A percentile compares a stretch with the other conserved stretches of the same genome.
Evolutionary conservation across 2,797 vertebrate species (phyloP).

Genomic region (Tadarida brasiliensis): DNA sequence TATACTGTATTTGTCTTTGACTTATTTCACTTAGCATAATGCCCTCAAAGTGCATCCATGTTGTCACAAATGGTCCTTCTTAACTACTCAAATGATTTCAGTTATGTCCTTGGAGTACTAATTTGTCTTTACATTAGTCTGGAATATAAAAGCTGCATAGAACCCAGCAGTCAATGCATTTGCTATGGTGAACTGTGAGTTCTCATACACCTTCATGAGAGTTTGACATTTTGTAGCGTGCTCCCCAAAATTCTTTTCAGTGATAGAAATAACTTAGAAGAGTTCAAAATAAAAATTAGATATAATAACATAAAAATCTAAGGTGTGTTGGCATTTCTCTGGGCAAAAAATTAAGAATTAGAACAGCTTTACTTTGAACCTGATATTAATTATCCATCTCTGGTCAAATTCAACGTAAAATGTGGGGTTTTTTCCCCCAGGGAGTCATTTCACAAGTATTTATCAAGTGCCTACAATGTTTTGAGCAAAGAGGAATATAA

Average conservation of each 20-base stretch:
- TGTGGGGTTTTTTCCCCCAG: not conserved
- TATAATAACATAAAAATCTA: not conserved
- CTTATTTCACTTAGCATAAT: not conserved
- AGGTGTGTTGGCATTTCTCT: not conserved
- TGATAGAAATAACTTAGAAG: not conserved
- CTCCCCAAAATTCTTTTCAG: not conserved
- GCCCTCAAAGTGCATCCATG: not conserved
- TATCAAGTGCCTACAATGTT: not conserved
- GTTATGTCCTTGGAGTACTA: not conserved
- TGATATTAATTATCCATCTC: not conserved
- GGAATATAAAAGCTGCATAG: not conserved
- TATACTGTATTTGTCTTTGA: not conserved
- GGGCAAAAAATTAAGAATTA: not conserved
- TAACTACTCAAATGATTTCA: not conserved
- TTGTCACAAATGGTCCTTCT: not conserved
- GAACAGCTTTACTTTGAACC: not conserved
- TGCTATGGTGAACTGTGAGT: not conserved
- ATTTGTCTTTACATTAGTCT: not conserved
- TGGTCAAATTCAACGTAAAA: conserved; percentile 18
- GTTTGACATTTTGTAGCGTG: not conserved
- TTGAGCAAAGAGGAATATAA: not conserved
- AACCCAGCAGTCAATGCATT: not conserved
- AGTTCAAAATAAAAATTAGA: conserved; percentile 2
- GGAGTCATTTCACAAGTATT: not conserved
- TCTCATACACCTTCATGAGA: not conserved